Conservation (phyloP, 30 jellyfish, hydroid and myxozoan species). For the Phacellophora camtschatica region DNA sequence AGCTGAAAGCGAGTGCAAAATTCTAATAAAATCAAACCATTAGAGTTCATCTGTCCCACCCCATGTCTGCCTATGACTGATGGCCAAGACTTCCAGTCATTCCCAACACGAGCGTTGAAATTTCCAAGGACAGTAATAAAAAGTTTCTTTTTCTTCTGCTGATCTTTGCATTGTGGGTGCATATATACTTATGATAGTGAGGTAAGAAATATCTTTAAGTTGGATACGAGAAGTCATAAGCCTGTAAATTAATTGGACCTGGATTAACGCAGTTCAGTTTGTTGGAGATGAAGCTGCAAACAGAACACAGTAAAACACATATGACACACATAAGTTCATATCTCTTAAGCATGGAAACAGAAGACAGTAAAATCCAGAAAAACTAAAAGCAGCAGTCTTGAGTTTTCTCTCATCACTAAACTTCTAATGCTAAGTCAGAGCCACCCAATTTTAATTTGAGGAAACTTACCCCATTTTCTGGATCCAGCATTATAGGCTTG, state of each 20-base stretch:
- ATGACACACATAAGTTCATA: too few species aligned
- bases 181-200: too few species aligned
- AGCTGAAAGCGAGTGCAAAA: neutral
- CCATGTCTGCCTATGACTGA: neutral
- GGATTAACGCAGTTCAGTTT: too few species aligned
- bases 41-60: neutral
- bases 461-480: slow-evolving; percentile 13
- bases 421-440: too few species aligned
- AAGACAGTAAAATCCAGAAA: neutral
- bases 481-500: neutral
- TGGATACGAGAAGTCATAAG: slow-evolving; percentile 11
- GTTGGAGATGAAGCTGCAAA: too few species aligned
- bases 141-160: slow-evolving; percentile 7
- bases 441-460: neutral
- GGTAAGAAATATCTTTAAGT: neutral
- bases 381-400: neutral
- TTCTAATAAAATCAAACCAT: neutral
- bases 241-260: slow-evolving; percentile 8
- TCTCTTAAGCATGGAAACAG: too few species aligned
- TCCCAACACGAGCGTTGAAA: neutral
- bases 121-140: neutral
- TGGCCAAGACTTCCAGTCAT: neutral
- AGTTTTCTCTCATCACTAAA: too few species aligned
- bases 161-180: too few species aligned
- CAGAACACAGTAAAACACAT: too few species aligned